These are phyloP conservation scores for Anguilla anguilla DNA, from an alignment of 2,797 vertebrate species.

Conservation along the genomic window DNA sequence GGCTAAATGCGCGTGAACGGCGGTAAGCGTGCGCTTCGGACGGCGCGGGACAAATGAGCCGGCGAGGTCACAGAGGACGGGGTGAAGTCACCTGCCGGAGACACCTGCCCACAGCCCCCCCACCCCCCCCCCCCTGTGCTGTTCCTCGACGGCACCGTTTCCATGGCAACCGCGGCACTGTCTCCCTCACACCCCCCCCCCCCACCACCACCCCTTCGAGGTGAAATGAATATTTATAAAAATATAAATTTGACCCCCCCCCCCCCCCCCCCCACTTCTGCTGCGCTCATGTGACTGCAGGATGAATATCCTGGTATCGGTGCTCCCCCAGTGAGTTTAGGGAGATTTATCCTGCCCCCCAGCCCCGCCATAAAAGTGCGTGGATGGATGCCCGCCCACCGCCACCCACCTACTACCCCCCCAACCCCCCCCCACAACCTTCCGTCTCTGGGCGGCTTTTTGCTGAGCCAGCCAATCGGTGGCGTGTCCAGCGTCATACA, in stretches of 20 bases:
- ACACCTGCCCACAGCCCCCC: too few relatives aligned
- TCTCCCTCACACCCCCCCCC: background rate
- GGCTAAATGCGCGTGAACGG: background rate
- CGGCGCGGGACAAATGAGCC: background rate
- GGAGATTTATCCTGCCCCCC: slow-evolving; percentile 59
- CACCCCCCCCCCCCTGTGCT: too few relatives aligned
- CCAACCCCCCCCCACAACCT: background rate
- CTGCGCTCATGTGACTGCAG: background rate
- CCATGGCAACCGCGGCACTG: background rate
- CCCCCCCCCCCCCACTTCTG: slow-evolving; percentile 35
- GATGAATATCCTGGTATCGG: slow-evolving; percentile 33
- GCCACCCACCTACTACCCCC: background rate
- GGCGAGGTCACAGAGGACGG: background rate
- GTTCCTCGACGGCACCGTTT: background rate
- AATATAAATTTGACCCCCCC: slow-evolving; percentile 34
- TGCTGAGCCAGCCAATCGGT: slow-evolving; percentile 62
- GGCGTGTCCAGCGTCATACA: slow-evolving; percentile 52
- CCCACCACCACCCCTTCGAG: background rate
- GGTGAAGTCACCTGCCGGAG: background rate
- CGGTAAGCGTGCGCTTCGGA: background rate
- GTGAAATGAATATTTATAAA: slow-evolving; percentile 35
- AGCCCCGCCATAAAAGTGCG: slow-evolving; percentile 37
- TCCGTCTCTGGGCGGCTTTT: slow-evolving; percentile 50
- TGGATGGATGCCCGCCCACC: slow-evolving; percentile 44
- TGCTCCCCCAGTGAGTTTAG: slow-evolving; percentile 52